A percentile compares a stretch with the other conserved stretches of the same genome.
Evolutionary conservation across 2,888 invertebrate genomes (phyloP).

Genomic region (Lathronympha strigana): DNA sequence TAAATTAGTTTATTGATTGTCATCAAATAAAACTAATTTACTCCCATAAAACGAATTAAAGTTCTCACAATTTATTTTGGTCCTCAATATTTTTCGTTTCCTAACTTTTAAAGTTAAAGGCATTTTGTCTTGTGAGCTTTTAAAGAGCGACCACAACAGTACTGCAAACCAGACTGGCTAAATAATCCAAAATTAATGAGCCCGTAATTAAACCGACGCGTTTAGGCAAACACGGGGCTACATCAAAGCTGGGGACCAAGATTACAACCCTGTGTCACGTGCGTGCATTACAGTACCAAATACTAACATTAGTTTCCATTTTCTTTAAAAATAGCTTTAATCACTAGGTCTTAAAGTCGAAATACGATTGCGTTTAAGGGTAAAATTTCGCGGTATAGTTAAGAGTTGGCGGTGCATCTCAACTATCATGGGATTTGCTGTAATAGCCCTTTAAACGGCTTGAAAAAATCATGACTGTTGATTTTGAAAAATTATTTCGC

Average conservation of each 20-base stretch:
- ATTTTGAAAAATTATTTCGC: too few relatives aligned
- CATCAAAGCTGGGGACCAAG: slow-evolving; percentile 77
- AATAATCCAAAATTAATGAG: slow-evolving; percentile 82
- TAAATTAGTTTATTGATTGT: too few relatives aligned
- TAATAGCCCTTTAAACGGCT: too few relatives aligned
- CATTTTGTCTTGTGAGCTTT: too few relatives aligned
- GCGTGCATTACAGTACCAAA: slow-evolving; percentile 65
- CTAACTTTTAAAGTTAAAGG: slow-evolving; percentile 4
- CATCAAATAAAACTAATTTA: too few relatives aligned
- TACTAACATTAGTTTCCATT: slow-evolving; percentile 48
- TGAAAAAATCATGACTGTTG: too few relatives aligned
- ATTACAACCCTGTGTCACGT: slow-evolving; percentile 79
- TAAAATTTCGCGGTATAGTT: slow-evolving; percentile 50
- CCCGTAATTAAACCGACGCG: slow-evolving; percentile 76
- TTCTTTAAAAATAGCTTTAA: slow-evolving; percentile 37
- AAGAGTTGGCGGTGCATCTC: slow-evolving; percentile 76
- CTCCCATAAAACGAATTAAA: too few relatives aligned
- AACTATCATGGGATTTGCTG: slow-evolving; percentile 80
- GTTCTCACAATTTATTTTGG: not conserved
- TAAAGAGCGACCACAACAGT: slow-evolving; percentile 44
- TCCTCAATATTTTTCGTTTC: not conserved
- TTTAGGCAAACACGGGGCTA: slow-evolving; percentile 77
- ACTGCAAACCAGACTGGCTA: slow-evolving; percentile 54
- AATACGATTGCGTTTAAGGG: slow-evolving; percentile 41
- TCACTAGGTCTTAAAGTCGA: slow-evolving; percentile 42